Conservation (phyloP, 2,113 vertebrate genomes). For the Gallinago undulata region DNA sequence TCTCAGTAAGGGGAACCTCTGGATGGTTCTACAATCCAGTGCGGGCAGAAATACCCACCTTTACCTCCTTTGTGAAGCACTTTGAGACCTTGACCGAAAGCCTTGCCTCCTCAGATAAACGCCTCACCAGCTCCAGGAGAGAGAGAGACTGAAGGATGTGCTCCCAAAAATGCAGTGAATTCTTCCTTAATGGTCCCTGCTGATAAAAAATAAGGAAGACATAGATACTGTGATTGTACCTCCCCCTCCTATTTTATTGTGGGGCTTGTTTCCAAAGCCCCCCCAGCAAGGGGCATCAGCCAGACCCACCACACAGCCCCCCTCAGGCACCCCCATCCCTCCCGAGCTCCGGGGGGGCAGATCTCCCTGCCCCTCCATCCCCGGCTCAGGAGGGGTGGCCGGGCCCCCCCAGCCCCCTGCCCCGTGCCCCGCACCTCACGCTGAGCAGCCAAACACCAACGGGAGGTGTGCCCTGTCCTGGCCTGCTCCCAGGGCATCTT, state of each 20-base stretch:
- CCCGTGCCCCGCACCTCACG: background rate
- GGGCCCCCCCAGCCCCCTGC: background rate
- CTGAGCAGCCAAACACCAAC: background rate
- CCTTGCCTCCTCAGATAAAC: background rate
- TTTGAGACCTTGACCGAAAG: background rate
- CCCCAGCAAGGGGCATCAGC: background rate
- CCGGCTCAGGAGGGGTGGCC: no score
- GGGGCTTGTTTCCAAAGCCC: background rate
- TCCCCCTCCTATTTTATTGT: background rate
- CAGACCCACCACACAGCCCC: background rate
- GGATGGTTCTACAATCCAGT: background rate
- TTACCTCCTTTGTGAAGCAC: background rate
- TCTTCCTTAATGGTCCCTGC: background rate
- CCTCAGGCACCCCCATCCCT: background rate
- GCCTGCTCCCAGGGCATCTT: background rate
- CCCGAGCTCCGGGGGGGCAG: background rate
- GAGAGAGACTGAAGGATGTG: background rate
- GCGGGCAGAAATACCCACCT: background rate
- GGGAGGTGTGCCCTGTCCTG: accelerated
- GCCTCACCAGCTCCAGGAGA: background rate
- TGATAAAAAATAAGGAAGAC: background rate
- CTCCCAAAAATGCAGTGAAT: background rate
- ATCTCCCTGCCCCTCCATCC: no score
- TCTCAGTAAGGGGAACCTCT: background rate
- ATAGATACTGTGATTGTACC: background rate